Evolutionary conservation across 2,797 vertebrate species (phyloP), one percentile per base, ranked within the genome.

Genomic region (Coregonus ussuriensis): DNA sequence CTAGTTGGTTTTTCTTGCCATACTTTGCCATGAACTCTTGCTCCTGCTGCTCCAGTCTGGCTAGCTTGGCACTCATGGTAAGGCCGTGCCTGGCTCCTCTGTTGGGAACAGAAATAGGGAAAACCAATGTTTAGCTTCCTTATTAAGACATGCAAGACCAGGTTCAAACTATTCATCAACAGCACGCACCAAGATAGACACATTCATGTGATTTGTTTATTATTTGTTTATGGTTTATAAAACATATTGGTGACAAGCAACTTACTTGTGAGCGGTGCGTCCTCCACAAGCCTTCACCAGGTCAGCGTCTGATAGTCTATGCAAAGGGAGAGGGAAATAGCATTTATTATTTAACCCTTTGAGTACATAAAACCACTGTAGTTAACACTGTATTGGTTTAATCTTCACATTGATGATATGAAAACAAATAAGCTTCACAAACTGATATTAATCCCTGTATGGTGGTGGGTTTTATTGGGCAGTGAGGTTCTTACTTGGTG

Each of bases 181-280:
- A 59, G 56, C 56, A 21, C 7, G 53, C 4, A 16, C 53, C 56
- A 59, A 59, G 56, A 59, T 59, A 59, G 18, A 21, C 56, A 59
- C 56, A 63, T 25, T 9, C 59, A 25, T 25, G 59, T 62, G n/a
- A 21, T 62, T 47, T 25, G n/a, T 56, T 25, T 25, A 56, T 56
- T 56, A 18, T 18, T 18, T 18, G 31, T 47, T 47, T 47, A 41
- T 9, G 7, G 41, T 47, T 47, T 47, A 47, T 47, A 33, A 33
- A 65, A 56, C 21, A 51, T n/a, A 14, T 25, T 65, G 37, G 13
- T 73, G 5, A 29, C 54, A 21, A 75, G 9, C 0, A 54, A 18
- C 96, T 94, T 91, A 99, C 97, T 97, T 99, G 91, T 99, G 97
- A n/a, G 96, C 98, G 0, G 97, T 99, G 31, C 97, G 95, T 41